Evolutionary conservation across 2,888 invertebrate species (phyloP).

Genomic region (Theodoxus fluviatilis): DNA sequence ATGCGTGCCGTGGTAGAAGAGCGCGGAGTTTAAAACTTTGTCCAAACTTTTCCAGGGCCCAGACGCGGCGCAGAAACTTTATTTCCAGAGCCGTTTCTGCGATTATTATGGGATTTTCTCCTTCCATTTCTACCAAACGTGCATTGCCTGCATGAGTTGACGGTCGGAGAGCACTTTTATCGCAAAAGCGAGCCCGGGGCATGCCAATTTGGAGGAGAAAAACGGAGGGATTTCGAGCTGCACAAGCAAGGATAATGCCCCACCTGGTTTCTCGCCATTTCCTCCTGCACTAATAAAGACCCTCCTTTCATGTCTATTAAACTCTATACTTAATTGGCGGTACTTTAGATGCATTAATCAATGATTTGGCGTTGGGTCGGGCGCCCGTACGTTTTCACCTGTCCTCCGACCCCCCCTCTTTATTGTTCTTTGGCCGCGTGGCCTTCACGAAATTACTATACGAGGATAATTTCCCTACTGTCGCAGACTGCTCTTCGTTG

Average conservation of each 20-base stretch:
- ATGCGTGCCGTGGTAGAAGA: slow-evolving; percentile 28
- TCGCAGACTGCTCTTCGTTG: slow-evolving; percentile 39
- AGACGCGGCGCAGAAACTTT: too few species aligned
- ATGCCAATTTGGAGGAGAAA: too few species aligned
- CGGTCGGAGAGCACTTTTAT: too few species aligned
- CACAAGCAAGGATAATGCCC: too few species aligned
- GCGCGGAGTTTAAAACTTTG: slow-evolving; percentile 32
- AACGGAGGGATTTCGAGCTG: too few species aligned
- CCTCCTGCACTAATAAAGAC: slow-evolving; percentile 39
- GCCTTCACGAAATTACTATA: slow-evolving; percentile 42
- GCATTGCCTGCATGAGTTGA: too few species aligned
- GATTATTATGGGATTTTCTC: too few species aligned
- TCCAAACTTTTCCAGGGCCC: slow-evolving; percentile 22
- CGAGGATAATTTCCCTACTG: slow-evolving; percentile 43
- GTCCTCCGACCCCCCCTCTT: slow-evolving; percentile 42
- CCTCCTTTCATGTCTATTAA: slow-evolving; percentile 55
- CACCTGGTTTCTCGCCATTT: slow-evolving; percentile 37
- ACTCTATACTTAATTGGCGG: slow-evolving; percentile 57
- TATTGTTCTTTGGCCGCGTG: slow-evolving; percentile 46
- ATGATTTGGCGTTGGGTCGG: slow-evolving; percentile 38
- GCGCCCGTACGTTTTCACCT: slow-evolving; percentile 48
- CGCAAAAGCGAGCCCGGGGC: too few species aligned
- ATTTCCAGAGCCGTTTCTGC: too few species aligned
- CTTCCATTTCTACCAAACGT: too few species aligned
- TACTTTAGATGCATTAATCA: slow-evolving; percentile 54